Percentiles rank a stretch among this genome's conserved stretches.
Conservation (phyloP, 2,113 vertebrate species). For the Anguilla japonica region DNA sequence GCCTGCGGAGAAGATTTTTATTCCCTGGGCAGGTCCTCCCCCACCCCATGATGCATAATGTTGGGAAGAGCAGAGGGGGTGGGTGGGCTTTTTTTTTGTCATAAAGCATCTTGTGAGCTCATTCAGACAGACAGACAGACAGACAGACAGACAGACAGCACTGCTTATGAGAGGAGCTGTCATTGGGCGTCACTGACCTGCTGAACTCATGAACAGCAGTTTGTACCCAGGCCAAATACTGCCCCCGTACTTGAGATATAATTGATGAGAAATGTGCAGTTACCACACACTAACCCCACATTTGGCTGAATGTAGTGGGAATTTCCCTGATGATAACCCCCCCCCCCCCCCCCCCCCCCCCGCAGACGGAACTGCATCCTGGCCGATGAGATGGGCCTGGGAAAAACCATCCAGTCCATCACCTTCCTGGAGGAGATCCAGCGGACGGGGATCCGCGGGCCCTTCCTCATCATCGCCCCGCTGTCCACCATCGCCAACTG, state of each 20-base stretch:
- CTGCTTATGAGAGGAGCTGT: too few relatives aligned
- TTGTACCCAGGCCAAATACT: too few relatives aligned
- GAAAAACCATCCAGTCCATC: conserved; percentile 98
- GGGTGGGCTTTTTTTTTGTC: not conserved
- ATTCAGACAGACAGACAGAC: not conserved
- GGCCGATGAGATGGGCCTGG: conserved; percentile 98
- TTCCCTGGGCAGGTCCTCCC: not conserved
- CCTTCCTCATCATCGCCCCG: conserved; percentile 95
- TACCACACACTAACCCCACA: not conserved
- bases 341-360: not conserved
- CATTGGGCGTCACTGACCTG: not conserved
- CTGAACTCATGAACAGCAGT: not conserved
- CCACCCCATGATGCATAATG: not conserved
- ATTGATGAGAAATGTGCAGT: not conserved
- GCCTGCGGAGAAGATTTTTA: conserved; percentile 12
- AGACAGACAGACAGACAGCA: too few relatives aligned
- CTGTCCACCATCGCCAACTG: conserved; percentile 98
- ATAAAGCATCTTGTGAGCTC: too few relatives aligned
- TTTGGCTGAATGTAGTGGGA: not conserved
- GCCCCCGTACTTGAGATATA: not conserved
- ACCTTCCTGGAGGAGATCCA: conserved; percentile 94
- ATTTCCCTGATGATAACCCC: not conserved
- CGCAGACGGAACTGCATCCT: conserved; percentile 95
- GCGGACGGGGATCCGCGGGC: conserved; percentile 83
- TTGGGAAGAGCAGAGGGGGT: not conserved